Evolutionary conservation across 2,113 vertebrate genomes (phyloP).

Genomic region (Odobenus rosmarus): DNA sequence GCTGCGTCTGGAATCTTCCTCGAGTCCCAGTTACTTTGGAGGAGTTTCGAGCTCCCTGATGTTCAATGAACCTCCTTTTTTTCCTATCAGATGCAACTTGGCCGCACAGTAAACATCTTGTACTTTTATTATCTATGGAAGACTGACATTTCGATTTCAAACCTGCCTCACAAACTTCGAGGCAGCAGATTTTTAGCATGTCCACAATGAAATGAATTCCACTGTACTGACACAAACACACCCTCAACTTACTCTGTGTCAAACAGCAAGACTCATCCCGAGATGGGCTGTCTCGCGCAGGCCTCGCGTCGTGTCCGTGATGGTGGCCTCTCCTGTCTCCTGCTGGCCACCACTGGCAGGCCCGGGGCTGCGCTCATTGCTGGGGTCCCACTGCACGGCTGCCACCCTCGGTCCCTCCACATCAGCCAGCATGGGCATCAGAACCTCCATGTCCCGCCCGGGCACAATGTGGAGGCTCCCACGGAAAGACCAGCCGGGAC

Average conservation of each 20-base stretch:
- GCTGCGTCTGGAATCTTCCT: background rate
- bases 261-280: background rate
- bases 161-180: constrained; percentile 47
- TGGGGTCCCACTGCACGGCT: constrained; percentile 92
- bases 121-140: background rate
- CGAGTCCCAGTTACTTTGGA: background rate
- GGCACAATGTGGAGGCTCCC: rapidly evolving
- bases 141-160: constrained; percentile 72
- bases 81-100: background rate
- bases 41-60: background rate
- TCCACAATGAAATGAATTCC: background rate
- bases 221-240: background rate
- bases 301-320: constrained; percentile 76
- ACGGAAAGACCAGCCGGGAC: background rate
- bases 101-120: background rate
- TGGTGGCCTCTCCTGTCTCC: constrained; percentile 86
- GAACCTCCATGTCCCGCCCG: rapidly evolving
- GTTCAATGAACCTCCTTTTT: background rate
- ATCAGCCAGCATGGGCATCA: constrained; percentile 87
- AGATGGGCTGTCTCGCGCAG: background rate
- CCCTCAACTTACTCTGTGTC: background rate
- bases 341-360: constrained; percentile 50
- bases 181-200: background rate
- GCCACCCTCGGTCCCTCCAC: constrained; percentile 89
- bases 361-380: constrained; percentile 87